These are phyloP conservation scores for Fissipunctia ypsillon DNA, from an alignment of 2,888 invertebrate species.

Conservation along the genomic window DNA sequence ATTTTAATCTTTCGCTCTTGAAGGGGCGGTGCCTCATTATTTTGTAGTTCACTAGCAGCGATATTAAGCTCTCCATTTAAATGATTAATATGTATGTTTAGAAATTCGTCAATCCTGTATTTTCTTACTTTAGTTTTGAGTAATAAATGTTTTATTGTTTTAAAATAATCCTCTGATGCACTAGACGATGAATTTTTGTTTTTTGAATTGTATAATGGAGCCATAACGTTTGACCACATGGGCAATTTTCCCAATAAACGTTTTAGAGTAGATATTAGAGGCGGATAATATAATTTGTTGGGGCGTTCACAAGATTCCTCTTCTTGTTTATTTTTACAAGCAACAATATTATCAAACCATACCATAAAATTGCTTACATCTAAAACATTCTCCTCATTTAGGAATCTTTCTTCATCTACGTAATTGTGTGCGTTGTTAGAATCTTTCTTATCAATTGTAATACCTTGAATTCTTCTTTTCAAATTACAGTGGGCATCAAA, in stretches of 20 bases:
- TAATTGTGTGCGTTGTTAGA: constrained; percentile 40
- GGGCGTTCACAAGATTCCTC: constrained; percentile 43
- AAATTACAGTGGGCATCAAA: constrained; percentile 38
- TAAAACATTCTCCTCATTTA: constrained; percentile 43
- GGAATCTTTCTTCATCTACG: constrained; percentile 41
- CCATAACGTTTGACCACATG: constrained; percentile 42
- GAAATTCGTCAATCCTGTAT: constrained; percentile 43
- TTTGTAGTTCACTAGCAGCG: constrained; percentile 44
- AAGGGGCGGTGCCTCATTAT: constrained; percentile 40
- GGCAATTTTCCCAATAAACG: constrained; percentile 41
- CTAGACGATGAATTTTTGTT: constrained; percentile 41
- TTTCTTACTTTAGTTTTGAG: constrained; percentile 41
- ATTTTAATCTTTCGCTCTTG: constrained; percentile 44
- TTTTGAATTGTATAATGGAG: constrained; percentile 40
- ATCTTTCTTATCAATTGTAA: constrained; percentile 38
- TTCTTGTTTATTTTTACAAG: constrained; percentile 42
- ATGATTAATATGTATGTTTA: constrained; percentile 43
- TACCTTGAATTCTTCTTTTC: constrained; percentile 43
- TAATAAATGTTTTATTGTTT: too few relatives aligned
- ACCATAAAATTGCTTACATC: constrained; percentile 44
- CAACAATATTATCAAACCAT: constrained; percentile 41
- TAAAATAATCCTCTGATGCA: constrained; percentile 44
- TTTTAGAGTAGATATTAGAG: constrained; percentile 40
- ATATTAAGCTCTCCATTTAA: constrained; percentile 44
- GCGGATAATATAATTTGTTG: constrained; percentile 41